Conservation (phyloP, 1,140 invertebrate species). For the Oedothorax gibbosus region DNA sequence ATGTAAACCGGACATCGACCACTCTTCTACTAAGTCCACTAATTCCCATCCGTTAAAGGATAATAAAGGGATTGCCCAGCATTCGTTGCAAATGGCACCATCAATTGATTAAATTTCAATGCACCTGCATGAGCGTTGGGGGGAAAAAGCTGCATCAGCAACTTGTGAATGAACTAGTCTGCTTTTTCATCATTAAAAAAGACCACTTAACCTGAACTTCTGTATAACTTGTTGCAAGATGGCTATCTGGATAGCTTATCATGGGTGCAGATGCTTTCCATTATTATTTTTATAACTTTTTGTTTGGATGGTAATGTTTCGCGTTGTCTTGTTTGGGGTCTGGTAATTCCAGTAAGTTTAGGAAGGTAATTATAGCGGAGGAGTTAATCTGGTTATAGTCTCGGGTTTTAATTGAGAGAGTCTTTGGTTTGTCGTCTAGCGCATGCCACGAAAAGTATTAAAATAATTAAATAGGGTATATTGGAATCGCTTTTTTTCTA, state of each 20-base stretch:
- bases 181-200: slow-evolving; percentile 26
- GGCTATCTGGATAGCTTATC: slow-evolving; percentile 38
- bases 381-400: not conserved
- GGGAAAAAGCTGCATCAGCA: not conserved
- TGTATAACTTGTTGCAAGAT: slow-evolving; percentile 16
- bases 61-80: not conserved
- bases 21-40: too few relatives aligned
- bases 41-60: too few relatives aligned
- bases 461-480: too few relatives aligned
- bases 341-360: slow-evolving; percentile 14
- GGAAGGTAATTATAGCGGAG: slow-evolving; percentile 11
- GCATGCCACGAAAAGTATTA: too few relatives aligned
- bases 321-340: not conserved
- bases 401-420: too few relatives aligned
- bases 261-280: slow-evolving; percentile 21
- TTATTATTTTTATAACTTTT: not conserved
- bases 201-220: slow-evolving; percentile 29
- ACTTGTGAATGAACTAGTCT: slow-evolving; percentile 20
- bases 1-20: too few relatives aligned
- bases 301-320: not conserved
- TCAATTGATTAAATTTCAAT: slow-evolving; percentile 55
- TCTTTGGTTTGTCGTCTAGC: too few relatives aligned
- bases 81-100: slow-evolving; percentile 22
- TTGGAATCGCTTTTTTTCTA: too few relatives aligned
- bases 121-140: slow-evolving; percentile 33